These are phyloP conservation scores for Pinna nobilis DNA, from an alignment of 1,140 invertebrate genomes.

Conservation along the genomic window DNA sequence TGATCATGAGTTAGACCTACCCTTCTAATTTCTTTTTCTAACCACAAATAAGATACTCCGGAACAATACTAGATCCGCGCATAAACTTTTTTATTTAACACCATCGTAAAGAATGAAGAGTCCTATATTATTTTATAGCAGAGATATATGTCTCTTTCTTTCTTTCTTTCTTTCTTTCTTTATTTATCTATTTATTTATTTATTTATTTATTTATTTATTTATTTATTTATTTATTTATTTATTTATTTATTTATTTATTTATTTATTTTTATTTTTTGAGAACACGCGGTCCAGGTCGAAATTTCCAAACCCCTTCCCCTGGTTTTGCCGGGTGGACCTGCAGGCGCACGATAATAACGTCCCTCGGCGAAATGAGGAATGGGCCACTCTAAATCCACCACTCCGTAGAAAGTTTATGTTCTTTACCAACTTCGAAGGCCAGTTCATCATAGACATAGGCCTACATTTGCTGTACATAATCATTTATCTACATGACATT, in stretches of 20 bases:
- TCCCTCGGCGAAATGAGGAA: too few species aligned
- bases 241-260: background rate
- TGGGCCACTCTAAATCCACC: constrained; percentile 1
- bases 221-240: background rate
- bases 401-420: constrained; percentile 1
- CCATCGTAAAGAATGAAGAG: background rate
- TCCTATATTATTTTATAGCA: background rate
- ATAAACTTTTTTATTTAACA: background rate
- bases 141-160: background rate
- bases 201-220: background rate
- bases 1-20: background rate
- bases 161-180: background rate
- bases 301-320: background rate
- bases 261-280: background rate
- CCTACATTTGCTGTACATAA: background rate
- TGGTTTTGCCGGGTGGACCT: background rate
- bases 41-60: background rate
- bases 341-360: background rate
- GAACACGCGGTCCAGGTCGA: too few species aligned
- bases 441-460: background rate
- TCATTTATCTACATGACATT: background rate
- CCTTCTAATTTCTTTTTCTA: background rate
- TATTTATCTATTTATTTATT: background rate
- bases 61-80: background rate
- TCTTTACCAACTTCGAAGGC: constrained; percentile 1